Conservation (phyloP, 2,888 invertebrate species). For the Steinernema carpocapsae region DNA sequence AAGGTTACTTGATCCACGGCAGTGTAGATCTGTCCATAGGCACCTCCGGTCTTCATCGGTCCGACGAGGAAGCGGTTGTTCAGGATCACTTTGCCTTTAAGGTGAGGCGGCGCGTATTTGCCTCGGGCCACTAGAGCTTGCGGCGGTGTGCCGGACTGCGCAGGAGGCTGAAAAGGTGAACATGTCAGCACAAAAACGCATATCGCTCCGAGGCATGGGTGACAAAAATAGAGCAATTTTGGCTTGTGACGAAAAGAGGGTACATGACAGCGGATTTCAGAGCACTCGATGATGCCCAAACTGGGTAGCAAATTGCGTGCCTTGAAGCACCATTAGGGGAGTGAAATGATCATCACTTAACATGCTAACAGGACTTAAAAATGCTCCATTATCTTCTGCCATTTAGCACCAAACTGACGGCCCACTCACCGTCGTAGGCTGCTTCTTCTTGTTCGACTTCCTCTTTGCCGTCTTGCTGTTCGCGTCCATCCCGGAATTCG, state of each 20-base stretch:
- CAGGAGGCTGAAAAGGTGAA: background rate
- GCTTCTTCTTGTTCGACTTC: background rate
- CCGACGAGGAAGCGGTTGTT: conserved; percentile 45
- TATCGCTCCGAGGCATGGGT: too few species aligned
- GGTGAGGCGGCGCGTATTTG: conserved; percentile 21
- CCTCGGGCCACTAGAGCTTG: background rate
- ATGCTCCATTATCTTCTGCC: too few species aligned
- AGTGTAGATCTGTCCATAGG: conserved; percentile 63
- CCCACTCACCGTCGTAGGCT: background rate
- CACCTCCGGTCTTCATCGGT: conserved; percentile 60
- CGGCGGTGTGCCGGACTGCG: background rate
- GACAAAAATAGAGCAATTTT: too few species aligned
- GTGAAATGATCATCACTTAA: too few species aligned
- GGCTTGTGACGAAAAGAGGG: too few species aligned
- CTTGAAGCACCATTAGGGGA: too few species aligned
- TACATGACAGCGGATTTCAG: too few species aligned
- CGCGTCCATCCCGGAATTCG: background rate
- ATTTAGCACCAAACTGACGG: too few species aligned
- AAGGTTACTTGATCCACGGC: conserved; percentile 48
- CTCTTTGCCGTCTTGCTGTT: background rate
- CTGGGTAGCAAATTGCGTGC: too few species aligned
- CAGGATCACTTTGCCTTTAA: conserved; percentile 40
- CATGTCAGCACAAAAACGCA: background rate
- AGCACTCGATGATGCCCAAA: too few species aligned
- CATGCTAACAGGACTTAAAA: too few species aligned